Conservation (phyloP, 2,113 vertebrate genomes). For the Macquaria ambigua region DNA sequence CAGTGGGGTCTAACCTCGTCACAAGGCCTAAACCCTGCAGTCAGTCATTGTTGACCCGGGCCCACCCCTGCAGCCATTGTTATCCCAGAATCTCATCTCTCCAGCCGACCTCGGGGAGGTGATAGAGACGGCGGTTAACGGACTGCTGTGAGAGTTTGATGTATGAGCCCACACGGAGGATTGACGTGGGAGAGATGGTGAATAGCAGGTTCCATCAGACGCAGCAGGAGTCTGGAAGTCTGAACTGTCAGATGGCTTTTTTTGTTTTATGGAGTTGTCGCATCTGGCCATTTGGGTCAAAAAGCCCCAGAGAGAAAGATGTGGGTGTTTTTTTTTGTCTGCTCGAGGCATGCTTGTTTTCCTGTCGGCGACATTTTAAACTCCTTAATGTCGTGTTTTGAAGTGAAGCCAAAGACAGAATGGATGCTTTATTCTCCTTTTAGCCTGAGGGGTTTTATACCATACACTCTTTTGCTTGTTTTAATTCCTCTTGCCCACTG, state of each 20-base stretch:
- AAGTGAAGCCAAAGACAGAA: conserved; percentile 29
- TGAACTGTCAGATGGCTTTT: conserved; percentile 23
- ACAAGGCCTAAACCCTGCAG: conserved; percentile 66
- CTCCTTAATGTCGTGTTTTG: conserved; percentile 38
- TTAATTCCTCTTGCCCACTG: conserved; percentile 70
- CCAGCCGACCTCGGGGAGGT: conserved; percentile 40
- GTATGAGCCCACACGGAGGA: conserved; percentile 49
- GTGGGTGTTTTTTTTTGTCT: conserved; percentile 21
- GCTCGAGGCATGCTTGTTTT: conserved; percentile 19
- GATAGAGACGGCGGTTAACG: conserved; percentile 56
- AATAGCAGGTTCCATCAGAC: conserved; percentile 50
- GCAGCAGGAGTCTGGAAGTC: conserved; percentile 25
- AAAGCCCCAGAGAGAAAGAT: conserved; percentile 21
- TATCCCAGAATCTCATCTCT: conserved; percentile 64
- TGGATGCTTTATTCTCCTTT: conserved; percentile 32
- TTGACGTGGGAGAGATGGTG: conserved; percentile 59
- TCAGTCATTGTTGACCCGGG: conserved; percentile 71
- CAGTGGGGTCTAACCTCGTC: conserved; percentile 56
- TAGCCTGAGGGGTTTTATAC: conserved; percentile 51
- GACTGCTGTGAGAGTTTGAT: conserved; percentile 65
- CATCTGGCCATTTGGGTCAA: conserved; percentile 34
- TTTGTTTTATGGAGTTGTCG: conserved; percentile 43
- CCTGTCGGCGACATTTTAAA: conserved; percentile 31
- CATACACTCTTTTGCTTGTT: conserved; percentile 50
- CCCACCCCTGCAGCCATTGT: conserved; percentile 58